Evolutionary conservation across 2,888 invertebrate genomes (phyloP).

Genomic region (Sesia apiformis): DNA sequence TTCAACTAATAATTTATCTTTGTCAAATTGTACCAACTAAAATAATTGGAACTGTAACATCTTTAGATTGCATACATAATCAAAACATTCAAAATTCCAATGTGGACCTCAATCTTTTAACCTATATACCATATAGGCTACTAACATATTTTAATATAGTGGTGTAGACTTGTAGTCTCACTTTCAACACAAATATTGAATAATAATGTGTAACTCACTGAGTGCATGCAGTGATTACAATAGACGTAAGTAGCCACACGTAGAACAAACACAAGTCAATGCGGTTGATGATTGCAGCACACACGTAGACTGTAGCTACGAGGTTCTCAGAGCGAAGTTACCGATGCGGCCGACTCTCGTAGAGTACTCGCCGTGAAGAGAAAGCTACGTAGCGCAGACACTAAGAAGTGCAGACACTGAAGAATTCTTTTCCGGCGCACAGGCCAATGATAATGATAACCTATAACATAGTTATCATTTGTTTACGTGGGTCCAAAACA

Average conservation of each 20-base stretch:
- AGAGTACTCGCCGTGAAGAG: slow-evolving; percentile 68
- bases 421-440: slow-evolving; percentile 72
- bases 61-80: no score
- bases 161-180: no score
- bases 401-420: slow-evolving; percentile 73
- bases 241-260: slow-evolving; percentile 60
- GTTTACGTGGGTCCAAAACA: slow-evolving; percentile 58
- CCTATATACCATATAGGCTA: no score
- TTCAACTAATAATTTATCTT: no score
- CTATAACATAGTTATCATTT: slow-evolving; percentile 76
- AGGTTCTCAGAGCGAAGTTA: slow-evolving; percentile 67
- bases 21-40: no score
- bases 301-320: slow-evolving; percentile 68
- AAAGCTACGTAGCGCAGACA: slow-evolving; percentile 74
- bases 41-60: no score
- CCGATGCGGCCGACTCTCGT: slow-evolving; percentile 63
- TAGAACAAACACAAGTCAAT: slow-evolving; percentile 63
- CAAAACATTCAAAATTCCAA: no score
- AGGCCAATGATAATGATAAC: slow-evolving; percentile 76
- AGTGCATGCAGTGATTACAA: slow-evolving; percentile 72
- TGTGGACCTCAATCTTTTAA: no score
- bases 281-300: slow-evolving; percentile 60
- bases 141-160: no score
- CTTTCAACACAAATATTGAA: slow-evolving; percentile 57
- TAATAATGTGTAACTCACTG: slow-evolving; percentile 73